phyloP scores from a whole-genome alignment of 2,797 vertebrate genomes.

The Cyclura pinguis region DNA sequence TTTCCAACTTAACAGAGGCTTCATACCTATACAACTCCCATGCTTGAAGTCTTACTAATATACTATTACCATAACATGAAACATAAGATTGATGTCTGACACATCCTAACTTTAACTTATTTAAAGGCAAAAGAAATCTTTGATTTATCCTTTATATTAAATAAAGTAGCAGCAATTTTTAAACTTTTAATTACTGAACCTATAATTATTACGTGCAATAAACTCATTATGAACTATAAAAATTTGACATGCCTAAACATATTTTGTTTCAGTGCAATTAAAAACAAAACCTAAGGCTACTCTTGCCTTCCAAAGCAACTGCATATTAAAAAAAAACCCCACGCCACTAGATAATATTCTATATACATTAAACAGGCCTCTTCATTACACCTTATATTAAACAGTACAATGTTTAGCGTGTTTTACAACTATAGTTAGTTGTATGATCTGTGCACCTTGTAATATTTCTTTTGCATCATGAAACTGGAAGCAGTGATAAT shows the following conservation, averaged over 20 bases:
- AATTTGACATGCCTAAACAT: constrained; percentile 59
- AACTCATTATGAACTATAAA: constrained; percentile 66
- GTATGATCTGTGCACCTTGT: neutral
- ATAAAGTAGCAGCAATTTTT: constrained; percentile 61
- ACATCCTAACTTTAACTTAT: constrained; percentile 40
- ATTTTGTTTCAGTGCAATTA: constrained; percentile 64
- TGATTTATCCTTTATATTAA: constrained; percentile 63
- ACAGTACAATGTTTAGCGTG: neutral
- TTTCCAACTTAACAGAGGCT: constrained; percentile 53
- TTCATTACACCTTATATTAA: constrained; percentile 37
- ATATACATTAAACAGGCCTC: constrained; percentile 35
- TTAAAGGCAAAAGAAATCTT: constrained; percentile 60
- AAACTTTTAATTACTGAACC: constrained; percentile 67
- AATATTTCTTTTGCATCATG: constrained; percentile 36
- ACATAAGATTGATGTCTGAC: constrained; percentile 60
- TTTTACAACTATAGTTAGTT: constrained; percentile 42
- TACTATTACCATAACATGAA: constrained; percentile 59
- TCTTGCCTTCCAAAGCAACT: constrained; percentile 52
- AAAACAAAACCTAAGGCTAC: constrained; percentile 69
- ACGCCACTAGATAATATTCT: constrained; percentile 37
- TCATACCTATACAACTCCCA: constrained; percentile 31
- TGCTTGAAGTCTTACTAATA: constrained; percentile 56
- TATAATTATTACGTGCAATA: constrained; percentile 70
- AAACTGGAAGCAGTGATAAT: constrained; percentile 16
- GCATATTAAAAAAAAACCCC: constrained; percentile 44